Evolutionary conservation across 2,888 invertebrate genomes (phyloP).

Genomic region (Heteromyza rotundicornis): DNA sequence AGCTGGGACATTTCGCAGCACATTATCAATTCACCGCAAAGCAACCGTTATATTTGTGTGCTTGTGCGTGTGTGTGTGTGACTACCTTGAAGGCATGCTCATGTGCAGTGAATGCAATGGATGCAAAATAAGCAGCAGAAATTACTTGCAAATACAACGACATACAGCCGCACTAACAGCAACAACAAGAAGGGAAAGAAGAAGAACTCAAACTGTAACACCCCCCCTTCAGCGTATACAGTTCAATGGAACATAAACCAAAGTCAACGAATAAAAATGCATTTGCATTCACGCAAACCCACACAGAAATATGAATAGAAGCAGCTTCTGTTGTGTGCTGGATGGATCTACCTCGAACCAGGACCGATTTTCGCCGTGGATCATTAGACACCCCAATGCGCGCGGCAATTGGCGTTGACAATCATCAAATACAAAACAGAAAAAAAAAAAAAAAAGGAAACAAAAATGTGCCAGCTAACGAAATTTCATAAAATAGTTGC

Average conservation of each 20-base stretch:
- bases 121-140: slow-evolving; percentile 2
- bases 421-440: too few relatives aligned
- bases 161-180: neutral
- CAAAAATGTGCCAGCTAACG: neutral
- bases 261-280: slow-evolving; percentile 16
- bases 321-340: too few relatives aligned
- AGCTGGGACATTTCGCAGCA: too few relatives aligned
- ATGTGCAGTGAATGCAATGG: neutral
- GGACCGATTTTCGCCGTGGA: neutral
- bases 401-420: neutral
- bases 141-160: neutral
- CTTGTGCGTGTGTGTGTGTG: too few relatives aligned
- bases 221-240: neutral
- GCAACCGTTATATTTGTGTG: too few relatives aligned
- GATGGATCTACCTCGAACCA: too few relatives aligned
- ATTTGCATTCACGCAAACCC: too few relatives aligned
- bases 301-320: too few relatives aligned
- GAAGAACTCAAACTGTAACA: neutral
- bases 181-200: too few relatives aligned
- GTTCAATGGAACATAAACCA: slow-evolving; percentile 18
- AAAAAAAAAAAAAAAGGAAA: too few relatives aligned
- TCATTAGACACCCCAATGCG: neutral
- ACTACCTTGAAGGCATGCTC: neutral
- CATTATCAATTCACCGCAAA: neutral
- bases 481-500: neutral